phyloP scores from a whole-genome alignment of 2,113 vertebrate genomes.

The Cyphomyrus plagiostoma region DNA sequence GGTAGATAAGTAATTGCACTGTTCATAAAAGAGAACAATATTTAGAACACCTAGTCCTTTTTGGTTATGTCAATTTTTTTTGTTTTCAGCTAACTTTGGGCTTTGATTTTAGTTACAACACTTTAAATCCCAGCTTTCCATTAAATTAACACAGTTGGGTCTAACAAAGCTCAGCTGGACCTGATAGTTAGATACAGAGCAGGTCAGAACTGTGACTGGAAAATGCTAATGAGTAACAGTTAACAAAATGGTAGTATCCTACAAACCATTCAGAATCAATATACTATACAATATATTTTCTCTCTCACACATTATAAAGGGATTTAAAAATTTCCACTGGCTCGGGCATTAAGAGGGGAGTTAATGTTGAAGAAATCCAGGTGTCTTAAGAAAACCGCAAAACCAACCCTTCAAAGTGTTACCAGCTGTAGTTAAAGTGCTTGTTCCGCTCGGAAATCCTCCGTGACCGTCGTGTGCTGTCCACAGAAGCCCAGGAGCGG shows the following conservation, averaged over 20 bases:
- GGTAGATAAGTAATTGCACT: neutral
- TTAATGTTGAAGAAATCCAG: neutral
- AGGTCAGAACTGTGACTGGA: neutral
- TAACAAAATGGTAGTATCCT: neutral
- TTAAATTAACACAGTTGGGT: neutral
- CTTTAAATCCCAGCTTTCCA: neutral
- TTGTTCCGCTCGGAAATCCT: constrained; percentile 50
- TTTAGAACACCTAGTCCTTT: neutral
- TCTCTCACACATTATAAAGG: neutral
- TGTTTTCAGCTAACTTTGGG: neutral
- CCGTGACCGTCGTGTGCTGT: constrained; percentile 54
- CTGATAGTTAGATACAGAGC: neutral
- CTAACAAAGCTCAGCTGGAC: neutral
- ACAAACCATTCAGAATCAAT: neutral
- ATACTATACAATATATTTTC: neutral
- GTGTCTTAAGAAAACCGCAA: constrained; percentile 1
- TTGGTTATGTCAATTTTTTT: neutral
- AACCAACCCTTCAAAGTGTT: neutral
- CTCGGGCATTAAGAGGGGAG: neutral
- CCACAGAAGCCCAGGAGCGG: constrained; percentile 73
- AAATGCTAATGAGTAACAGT: neutral
- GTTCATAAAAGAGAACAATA: neutral
- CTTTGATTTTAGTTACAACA: neutral
- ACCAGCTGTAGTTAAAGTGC: constrained; percentile 36
- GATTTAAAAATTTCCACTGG: neutral